Base-by-base conservation (phyloP, 2,113 vertebrate genomes). In the Ailuropoda melanoleuca region DNA sequence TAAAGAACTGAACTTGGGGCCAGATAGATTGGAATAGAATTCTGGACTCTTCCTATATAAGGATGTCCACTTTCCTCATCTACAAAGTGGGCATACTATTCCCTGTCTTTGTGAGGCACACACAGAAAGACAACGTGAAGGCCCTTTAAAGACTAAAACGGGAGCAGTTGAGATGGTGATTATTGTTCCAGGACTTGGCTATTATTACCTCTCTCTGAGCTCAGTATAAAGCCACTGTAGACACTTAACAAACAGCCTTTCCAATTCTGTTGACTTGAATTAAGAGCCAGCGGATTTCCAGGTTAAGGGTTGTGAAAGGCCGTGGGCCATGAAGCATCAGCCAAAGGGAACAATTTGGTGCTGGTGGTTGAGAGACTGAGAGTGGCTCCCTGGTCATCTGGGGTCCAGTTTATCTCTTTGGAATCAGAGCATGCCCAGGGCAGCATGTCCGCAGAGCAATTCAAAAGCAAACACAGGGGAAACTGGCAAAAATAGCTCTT, bases 391-490 rank as follows among this genome's bases (percentile, higher is more conserved):
- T 50, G 50, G 62, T 90, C 72, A 39, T 43, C 64, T 87, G 77
- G 83, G 95, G 43, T 43, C 39, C 84, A 55, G 31, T 77, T 91
- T 91, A 34, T 92, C 82, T 88, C 90, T 31, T 43, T 1, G n/a
- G 68, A 94, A 88, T 95, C 80, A 39, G 72, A 98, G 97, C 75
- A 50, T 55, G 55, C 10, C 34, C 23, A 75, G 56, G 50, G 82
- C 5, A 23, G 64, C 81, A 24, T 56, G 12, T 78, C 88, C 10
- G 15, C 56, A 90, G 75, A 95, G 72, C 66, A 93, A 93, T 75
- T 98, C 93, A 86, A 98, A 98, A 98, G 95, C 87, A 97, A 93
- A 93, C 92, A 97, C 88, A 93, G 96, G 34, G 34, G 48, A 74
- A 95, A 53, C 8, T 78, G 96, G 88, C 93, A 98, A 98, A 98